Conservation (phyloP, 2,113 vertebrate genomes). For the Pelmatolapia mariae region DNA sequence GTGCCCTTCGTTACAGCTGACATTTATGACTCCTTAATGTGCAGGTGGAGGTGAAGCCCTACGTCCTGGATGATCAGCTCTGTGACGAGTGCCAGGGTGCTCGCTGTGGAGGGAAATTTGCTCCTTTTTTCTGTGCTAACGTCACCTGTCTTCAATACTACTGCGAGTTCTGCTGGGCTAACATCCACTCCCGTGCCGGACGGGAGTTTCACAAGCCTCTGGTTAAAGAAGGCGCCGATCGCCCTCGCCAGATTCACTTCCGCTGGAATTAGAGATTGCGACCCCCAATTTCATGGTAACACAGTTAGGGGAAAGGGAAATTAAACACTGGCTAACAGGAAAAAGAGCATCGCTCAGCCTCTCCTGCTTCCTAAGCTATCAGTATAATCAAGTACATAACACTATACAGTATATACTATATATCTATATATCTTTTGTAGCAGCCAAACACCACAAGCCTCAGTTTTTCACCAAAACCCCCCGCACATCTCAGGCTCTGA, state of each 20-base stretch:
- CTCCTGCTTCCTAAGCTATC: conserved; percentile 80
- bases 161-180: conserved; percentile 99
- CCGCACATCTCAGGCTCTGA: conserved; percentile 97
- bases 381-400: conserved; percentile 80
- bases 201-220: conserved; percentile 99
- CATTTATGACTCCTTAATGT: neutral
- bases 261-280: conserved; percentile 85
- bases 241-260: conserved; percentile 97
- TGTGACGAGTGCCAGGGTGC: conserved; percentile 97
- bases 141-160: conserved; percentile 99
- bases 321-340: conserved; percentile 82
- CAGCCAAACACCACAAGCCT: conserved; percentile 98
- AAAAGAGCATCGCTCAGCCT: conserved; percentile 86
- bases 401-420: conserved; percentile 67
- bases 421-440: conserved; percentile 92
- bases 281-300: neutral
- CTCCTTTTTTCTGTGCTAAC: conserved; percentile 97
- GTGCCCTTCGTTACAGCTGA: neutral
- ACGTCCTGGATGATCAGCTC: conserved; percentile 96
- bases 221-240: conserved; percentile 97
- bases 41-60: conserved; percentile 98
- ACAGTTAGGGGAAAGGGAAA: conserved; percentile 68
- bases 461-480: conserved; percentile 95
- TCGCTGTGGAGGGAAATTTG: conserved; percentile 93
- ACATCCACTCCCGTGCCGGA: conserved; percentile 96